Evolutionary conservation across 2,113 vertebrate species (phyloP).

Genomic region (Parus major): DNA sequence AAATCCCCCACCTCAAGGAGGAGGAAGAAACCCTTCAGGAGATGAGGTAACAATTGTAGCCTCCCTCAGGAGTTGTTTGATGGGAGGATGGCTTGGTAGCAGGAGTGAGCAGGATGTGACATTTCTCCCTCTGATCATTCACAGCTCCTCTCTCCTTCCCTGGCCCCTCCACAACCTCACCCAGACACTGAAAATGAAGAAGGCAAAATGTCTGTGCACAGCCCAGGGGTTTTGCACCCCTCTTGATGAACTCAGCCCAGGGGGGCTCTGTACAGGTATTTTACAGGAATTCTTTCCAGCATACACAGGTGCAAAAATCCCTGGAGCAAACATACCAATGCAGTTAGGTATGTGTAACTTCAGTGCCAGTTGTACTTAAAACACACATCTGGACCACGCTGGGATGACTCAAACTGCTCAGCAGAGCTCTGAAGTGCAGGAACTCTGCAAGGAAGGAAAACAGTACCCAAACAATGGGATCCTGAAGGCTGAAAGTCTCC

Average conservation of each 20-base stretch:
- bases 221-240: background rate
- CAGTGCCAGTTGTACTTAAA: slow-evolving; percentile 40
- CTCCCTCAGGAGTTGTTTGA: background rate
- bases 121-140: background rate
- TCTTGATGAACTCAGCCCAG: background rate
- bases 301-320: slow-evolving; percentile 69
- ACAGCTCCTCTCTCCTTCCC: background rate
- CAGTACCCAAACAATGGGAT: background rate
- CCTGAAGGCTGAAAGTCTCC: background rate
- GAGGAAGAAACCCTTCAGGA: background rate
- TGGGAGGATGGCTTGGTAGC: background rate
- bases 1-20: background rate
- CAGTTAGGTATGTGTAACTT: slow-evolving; percentile 55
- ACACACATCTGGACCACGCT: slow-evolving; percentile 63
- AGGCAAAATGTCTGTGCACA: background rate
- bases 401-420: background rate
- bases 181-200: background rate
- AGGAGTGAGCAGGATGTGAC: background rate
- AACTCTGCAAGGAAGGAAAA: background rate
- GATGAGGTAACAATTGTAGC: background rate
- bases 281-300: slow-evolving; percentile 50
- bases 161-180: background rate
- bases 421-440: background rate
- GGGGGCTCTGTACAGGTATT: slow-evolving; percentile 56
- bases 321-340: slow-evolving; percentile 60